Percentiles rank a stretch among this genome's conserved stretches.
These are phyloP conservation scores for Corydoras maculifer DNA, from an alignment of 2,113 vertebrate genomes.

Conservation along the genomic window DNA sequence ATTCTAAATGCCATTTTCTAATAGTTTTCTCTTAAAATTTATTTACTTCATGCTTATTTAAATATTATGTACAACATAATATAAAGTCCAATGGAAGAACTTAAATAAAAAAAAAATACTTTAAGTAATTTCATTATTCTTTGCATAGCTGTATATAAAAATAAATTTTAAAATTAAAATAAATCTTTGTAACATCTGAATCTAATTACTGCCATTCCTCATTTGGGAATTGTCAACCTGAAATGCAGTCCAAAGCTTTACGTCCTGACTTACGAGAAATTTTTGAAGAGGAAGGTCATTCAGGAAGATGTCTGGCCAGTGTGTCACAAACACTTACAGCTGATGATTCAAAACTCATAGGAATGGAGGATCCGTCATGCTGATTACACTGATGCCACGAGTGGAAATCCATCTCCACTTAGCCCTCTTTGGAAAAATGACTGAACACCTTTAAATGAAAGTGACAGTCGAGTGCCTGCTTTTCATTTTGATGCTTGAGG, in stretches of 20 bases:
- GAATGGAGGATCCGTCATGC: neutral
- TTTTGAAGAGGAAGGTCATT: constrained; percentile 13
- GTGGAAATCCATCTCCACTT: constrained; percentile 4
- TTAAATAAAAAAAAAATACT: too few relatives aligned
- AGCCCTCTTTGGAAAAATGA: neutral
- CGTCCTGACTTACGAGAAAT: constrained; percentile 14
- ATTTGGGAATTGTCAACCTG: constrained; percentile 7
- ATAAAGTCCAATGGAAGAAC: too few relatives aligned
- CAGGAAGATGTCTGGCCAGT: neutral
- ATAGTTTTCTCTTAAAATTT: too few relatives aligned
- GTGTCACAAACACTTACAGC: constrained; percentile 3
- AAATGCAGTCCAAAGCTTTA: neutral
- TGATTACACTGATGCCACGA: neutral
- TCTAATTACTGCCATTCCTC: constrained; percentile 8
- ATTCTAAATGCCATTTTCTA: too few relatives aligned
- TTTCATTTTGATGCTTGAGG: too few relatives aligned
- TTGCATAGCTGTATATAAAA: too few relatives aligned
- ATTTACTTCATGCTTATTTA: too few relatives aligned
- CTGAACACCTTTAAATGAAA: neutral
- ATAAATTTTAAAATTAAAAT: too few relatives aligned
- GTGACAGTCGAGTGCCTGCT: too few relatives aligned
- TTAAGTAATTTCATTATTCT: too few relatives aligned
- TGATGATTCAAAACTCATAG: constrained; percentile 6
- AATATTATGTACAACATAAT: too few relatives aligned
- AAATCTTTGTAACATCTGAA: constrained; percentile 17